These are phyloP conservation scores for Rhabditoides inermis DNA, from an alignment of 2,888 invertebrate genomes.

Conservation along the genomic window DNA sequence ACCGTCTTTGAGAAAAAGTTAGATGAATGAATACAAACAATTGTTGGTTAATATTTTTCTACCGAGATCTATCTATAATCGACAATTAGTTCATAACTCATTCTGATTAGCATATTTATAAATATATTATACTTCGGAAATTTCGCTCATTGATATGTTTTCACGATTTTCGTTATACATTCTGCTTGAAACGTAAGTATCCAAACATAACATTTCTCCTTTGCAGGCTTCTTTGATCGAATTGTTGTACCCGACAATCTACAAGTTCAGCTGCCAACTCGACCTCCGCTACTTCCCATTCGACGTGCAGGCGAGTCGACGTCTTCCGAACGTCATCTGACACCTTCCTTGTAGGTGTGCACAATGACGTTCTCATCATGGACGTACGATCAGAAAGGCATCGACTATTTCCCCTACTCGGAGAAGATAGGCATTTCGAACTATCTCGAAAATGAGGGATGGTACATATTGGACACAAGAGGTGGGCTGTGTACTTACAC, in stretches of 20 bases:
- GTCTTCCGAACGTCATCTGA: too few relatives aligned
- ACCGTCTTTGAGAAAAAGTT: too few relatives aligned
- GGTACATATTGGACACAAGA: conserved; percentile 45
- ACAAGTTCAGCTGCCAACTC: conserved; percentile 48
- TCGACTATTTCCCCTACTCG: conserved; percentile 48
- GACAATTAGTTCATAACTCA: too few relatives aligned
- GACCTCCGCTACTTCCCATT: conserved; percentile 45
- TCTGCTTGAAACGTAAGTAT: too few relatives aligned
- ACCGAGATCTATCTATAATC: too few relatives aligned
- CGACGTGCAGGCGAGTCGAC: conserved; percentile 42
- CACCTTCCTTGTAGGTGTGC: conserved; percentile 40
- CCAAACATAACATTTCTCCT: too few relatives aligned
- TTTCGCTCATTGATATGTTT: too few relatives aligned
- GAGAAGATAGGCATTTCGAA: conserved; percentile 45
- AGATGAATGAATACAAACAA: too few relatives aligned
- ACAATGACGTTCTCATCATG: conserved; percentile 49
- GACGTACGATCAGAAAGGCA: conserved; percentile 51
- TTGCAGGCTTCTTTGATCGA: conserved; percentile 30
- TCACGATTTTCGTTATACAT: too few relatives aligned
- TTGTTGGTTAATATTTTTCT: too few relatives aligned
- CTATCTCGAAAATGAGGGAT: conserved; percentile 50
- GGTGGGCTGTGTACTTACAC: conserved; percentile 10
- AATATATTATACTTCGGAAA: too few relatives aligned
- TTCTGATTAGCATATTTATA: too few relatives aligned
- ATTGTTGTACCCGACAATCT: conserved; percentile 49